Percentiles rank a stretch among this genome's conserved stretches.
Evolutionary conservation across 1,140 invertebrate species (phyloP).

Genomic region (Ceratosolen fusciceps): DNA sequence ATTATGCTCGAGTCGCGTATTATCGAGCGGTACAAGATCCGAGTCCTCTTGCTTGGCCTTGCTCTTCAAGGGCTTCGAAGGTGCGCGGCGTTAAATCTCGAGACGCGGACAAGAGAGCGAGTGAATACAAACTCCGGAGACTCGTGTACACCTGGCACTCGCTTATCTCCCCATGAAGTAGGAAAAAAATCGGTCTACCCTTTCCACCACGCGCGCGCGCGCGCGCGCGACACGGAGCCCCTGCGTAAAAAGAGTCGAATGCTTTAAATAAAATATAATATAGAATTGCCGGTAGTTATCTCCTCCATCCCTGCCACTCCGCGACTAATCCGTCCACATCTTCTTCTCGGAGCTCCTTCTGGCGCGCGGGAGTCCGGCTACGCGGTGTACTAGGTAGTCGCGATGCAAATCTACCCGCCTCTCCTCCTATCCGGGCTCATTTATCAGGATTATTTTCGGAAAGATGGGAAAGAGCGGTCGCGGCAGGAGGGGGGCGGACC

Average conservation of each 20-base stretch:
- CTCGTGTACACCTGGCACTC: constrained; percentile 35
- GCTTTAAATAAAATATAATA: constrained; percentile 48
- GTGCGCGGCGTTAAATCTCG: not conserved
- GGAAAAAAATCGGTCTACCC: not conserved
- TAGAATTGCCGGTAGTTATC: constrained; percentile 33
- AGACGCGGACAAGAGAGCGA: not conserved
- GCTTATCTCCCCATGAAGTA: constrained; percentile 22
- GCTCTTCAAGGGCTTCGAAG: not conserved
- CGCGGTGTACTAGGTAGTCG: not conserved
- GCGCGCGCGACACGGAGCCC: not conserved
- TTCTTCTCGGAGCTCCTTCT: not conserved
- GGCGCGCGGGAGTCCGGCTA: not conserved
- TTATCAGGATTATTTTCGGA: constrained; percentile 51
- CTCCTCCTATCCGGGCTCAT: constrained; percentile 46
- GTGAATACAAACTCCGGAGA: not conserved
- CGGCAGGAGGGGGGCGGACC: not conserved
- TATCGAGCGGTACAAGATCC: not conserved
- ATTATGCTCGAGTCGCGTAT: not conserved
- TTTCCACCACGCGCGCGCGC: not conserved
- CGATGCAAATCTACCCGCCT: constrained; percentile 48
- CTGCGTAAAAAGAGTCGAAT: constrained; percentile 14
- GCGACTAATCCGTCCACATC: constrained; percentile 37
- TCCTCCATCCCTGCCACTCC: not conserved
- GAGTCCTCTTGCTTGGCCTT: not conserved
- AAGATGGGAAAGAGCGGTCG: constrained; percentile 38